Conservation (phyloP, 2,797 vertebrate species). For the Austrolebias charrua region DNA sequence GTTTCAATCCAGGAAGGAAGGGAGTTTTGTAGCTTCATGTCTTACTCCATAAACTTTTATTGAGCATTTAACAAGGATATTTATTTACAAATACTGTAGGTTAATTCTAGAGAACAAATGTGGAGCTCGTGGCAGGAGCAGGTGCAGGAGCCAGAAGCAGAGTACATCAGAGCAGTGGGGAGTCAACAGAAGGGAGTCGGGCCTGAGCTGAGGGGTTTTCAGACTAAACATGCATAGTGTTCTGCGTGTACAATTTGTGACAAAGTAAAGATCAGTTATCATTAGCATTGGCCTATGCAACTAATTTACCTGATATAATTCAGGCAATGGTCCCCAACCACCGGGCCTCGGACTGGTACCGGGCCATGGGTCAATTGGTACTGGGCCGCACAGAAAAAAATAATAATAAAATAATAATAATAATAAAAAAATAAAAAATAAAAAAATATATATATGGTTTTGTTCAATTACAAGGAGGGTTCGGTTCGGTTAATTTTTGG, state of each 20-base stretch:
- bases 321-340: no score
- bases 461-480: no score
- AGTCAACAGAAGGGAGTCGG: background rate
- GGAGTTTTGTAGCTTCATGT: no score
- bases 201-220: background rate
- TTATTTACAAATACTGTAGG: background rate
- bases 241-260: background rate
- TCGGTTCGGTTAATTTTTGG: no score
- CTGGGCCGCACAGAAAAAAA: no score
- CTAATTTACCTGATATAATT: background rate
- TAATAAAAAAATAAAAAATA: no score
- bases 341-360: no score
- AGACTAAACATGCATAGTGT: no score
- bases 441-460: no score
- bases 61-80: background rate
- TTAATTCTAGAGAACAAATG: background rate
- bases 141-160: background rate
- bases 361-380: no score
- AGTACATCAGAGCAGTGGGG: background rate
- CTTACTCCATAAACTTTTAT: background rate
- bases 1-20: no score
- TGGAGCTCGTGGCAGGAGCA: background rate
- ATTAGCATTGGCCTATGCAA: background rate
- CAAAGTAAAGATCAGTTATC: background rate
- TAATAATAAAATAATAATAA: no score